phyloP scores from a whole-genome alignment of 1,140 invertebrate genomes.

The Hypsibius dujardini region DNA sequence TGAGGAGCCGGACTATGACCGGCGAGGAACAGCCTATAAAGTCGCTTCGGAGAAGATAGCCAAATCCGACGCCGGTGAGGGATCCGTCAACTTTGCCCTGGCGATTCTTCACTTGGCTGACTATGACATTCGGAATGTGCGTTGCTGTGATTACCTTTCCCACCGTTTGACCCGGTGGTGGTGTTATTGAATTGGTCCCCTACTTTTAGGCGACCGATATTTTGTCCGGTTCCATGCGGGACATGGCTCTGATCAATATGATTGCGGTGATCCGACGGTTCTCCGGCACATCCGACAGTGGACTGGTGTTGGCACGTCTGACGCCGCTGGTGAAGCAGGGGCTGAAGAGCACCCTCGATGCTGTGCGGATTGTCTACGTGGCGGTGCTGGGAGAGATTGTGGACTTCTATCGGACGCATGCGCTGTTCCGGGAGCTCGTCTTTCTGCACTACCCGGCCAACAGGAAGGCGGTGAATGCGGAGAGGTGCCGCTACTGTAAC shows the following conservation, averaged over 20 bases:
- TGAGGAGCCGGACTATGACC: constrained; percentile 76
- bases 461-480: neutral
- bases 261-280: neutral
- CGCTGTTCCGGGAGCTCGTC: neutral
- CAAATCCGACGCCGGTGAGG: constrained; percentile 41
- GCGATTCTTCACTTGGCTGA: constrained; percentile 62
- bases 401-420: neutral
- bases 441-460: no score
- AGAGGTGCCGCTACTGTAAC: constrained; percentile 37
- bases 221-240: neutral
- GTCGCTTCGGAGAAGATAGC: constrained; percentile 28
- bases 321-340: neutral
- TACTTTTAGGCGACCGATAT: neutral
- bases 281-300: neutral
- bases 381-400: neutral
- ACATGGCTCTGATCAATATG: neutral
- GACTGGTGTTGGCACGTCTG: neutral
- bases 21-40: constrained; percentile 44
- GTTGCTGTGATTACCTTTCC: constrained; percentile 17
- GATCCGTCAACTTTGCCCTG: constrained; percentile 44
- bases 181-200: neutral
- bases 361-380: neutral
- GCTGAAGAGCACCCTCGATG: neutral
- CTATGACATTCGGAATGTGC: constrained; percentile 48
- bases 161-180: neutral